These are phyloP conservation scores for Mustelus asterias DNA, from an alignment of 2,113 vertebrate genomes.

Conservation along the genomic window DNA sequence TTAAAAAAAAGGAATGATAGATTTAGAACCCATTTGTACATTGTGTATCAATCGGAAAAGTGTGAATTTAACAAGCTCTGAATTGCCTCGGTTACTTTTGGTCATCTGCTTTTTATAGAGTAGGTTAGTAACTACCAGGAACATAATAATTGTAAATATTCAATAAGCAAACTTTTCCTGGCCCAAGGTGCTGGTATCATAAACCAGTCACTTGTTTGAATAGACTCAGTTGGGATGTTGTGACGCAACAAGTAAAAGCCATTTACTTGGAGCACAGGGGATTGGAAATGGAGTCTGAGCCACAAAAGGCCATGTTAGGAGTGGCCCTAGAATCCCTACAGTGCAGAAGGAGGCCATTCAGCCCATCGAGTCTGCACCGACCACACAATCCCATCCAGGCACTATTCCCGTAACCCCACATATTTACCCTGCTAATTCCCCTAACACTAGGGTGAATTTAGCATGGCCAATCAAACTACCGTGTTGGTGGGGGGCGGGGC, in stretches of 20 bases:
- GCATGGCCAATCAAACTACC: no score
- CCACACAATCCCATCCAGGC: no score
- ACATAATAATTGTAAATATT: neutral
- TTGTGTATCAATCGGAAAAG: neutral
- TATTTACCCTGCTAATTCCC: no score
- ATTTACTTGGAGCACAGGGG: neutral
- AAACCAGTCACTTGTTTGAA: neutral
- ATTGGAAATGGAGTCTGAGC: neutral
- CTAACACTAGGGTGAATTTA: no score
- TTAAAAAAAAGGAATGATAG: neutral
- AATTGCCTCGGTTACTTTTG: neutral
- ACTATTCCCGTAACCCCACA: no score
- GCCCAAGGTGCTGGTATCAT: neutral
- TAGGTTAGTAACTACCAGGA: neutral
- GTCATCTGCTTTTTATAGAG: neutral
- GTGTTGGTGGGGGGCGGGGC: no score
- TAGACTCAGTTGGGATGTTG: neutral
- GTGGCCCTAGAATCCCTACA: no score
- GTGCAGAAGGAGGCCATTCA: no score
- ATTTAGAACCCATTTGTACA: neutral
- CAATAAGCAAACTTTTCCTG: neutral
- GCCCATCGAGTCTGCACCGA: no score
- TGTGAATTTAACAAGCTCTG: neutral
- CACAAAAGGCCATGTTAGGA: neutral
- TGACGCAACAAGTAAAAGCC: no score